phyloP scores from a whole-genome alignment of 2,113 vertebrate genomes.

The Porphyrio hochstetteri region DNA sequence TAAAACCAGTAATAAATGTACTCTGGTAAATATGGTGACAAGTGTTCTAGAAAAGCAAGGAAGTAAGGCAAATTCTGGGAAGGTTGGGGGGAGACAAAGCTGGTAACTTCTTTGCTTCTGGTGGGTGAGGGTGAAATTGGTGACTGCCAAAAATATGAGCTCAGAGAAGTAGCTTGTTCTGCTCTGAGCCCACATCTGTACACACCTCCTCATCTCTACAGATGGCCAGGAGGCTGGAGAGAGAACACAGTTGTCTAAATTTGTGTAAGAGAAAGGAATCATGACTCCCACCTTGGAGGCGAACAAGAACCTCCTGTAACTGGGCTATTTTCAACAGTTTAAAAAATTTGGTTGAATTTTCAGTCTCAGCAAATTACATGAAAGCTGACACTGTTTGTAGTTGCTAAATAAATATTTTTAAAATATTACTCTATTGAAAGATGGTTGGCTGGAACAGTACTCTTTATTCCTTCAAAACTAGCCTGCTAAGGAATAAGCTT shows the following conservation, averaged over 20 bases:
- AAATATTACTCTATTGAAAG: neutral
- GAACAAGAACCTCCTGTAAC: constrained; percentile 32
- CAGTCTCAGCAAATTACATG: neutral
- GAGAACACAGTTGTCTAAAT: constrained; percentile 68
- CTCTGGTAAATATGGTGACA: neutral
- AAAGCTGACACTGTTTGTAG: neutral
- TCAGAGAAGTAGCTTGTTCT: constrained; percentile 48
- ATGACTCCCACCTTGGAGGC: constrained; percentile 57
- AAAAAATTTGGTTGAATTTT: neutral
- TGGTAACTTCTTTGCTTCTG: constrained; percentile 38
- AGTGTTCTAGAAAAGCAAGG: constrained; percentile 38
- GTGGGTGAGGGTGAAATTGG: constrained; percentile 64
- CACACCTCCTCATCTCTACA: constrained; percentile 66
- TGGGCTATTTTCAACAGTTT: neutral
- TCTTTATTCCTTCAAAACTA: neutral
- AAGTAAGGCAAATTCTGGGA: constrained; percentile 11
- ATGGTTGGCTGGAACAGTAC: neutral
- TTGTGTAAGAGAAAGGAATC: constrained; percentile 61
- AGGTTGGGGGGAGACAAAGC: neutral
- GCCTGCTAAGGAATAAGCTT: neutral
- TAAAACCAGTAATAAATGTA: neutral
- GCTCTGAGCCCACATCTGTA: constrained; percentile 66
- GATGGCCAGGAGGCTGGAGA: constrained; percentile 66
- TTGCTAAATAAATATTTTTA: neutral
- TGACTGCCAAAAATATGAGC: constrained; percentile 64